These are phyloP conservation scores for Chiridota heheva DNA, from an alignment of 35 echinoderm and acorn worm genomes.

Conservation along the genomic window DNA sequence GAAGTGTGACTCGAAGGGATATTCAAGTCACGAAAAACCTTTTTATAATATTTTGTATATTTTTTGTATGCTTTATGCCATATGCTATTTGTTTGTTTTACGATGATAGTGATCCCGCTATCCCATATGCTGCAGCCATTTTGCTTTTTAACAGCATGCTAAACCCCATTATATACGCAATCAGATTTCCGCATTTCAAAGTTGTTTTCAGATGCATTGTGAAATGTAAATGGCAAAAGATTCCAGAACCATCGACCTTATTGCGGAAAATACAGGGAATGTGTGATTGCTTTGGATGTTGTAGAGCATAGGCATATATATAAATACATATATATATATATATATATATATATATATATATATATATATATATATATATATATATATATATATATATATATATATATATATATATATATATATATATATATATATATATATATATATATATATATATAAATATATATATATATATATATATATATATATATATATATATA, in stretches of 20 bases:
- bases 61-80: background rate
- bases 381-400: no score
- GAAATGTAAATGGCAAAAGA: slow-evolving; percentile 33
- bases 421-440: no score
- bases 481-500: no score
- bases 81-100: background rate
- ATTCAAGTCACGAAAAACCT: background rate
- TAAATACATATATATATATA: no score
- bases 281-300: no score
- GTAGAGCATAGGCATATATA: no score
- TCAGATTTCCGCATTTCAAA: slow-evolving; percentile 66
- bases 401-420: no score
- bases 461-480: no score
- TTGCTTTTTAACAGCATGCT: slow-evolving; percentile 51
- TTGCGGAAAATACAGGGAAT: background rate
- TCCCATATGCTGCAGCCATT: slow-evolving; percentile 57
- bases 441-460: no score
- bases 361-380: no score
- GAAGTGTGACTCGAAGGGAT: background rate
- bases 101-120: slow-evolving; percentile 48
- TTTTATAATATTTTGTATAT: background rate
- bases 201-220: slow-evolving; percentile 38
- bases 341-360: no score
- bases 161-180: slow-evolving; percentile 68
- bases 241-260: slow-evolving; percentile 39